Base-by-base conservation (phyloP, 23 tunicate species). In the Clavelina lepadiformis region DNA sequence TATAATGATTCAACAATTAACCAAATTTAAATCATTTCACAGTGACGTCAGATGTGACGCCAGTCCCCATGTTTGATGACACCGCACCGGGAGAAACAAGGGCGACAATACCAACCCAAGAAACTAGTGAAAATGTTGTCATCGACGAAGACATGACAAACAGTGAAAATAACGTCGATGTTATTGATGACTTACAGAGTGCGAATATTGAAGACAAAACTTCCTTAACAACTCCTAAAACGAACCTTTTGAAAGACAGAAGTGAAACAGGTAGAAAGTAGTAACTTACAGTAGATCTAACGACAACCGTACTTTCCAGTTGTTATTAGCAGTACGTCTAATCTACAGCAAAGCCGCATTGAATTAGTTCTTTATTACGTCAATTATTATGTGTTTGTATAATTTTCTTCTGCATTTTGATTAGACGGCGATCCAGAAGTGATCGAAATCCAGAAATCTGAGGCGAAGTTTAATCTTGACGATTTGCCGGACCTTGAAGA, bases 401-500 rank as follows among this genome's bases (percentile, higher is more conserved):
- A n/a, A n/a, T n/a, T n/a, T n/a, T n/a, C n/a, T n/a, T n/a, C n/a
- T n/a, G n/a, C n/a, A n/a, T 11, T 41, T 41, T 41, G 49, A 41
- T 41, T 13, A 6, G 20, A 53, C 15, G 67, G 8, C 33, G 67
- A 61, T 33, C 33, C 35, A 1, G 67, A 61, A 61, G 35, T 45
- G 5, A 61, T 61, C 18, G 45, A 61, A 30, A 11, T 61, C 2
- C 30, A 33, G 28, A 34, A 38, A 15, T 46, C 47, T 2, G 46
- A 46, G 18, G 73, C 33, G 51, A 74, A 44, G 29, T 67, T 83
- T 67, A 56, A 83, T 63, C 62, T 83, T 15, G 98, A 93, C 55
- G 98, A 93, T 61, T 70, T 93, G 45, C 98, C 98, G 45, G 98
- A 93, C 60, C 87, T 93, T 13, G 98, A 93, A 74, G 93, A 93